Percentiles rank a stretch among this genome's conserved stretches.
phyloP scores from a whole-genome alignment of 2,113 vertebrate species.

The Labrus mixtus region DNA sequence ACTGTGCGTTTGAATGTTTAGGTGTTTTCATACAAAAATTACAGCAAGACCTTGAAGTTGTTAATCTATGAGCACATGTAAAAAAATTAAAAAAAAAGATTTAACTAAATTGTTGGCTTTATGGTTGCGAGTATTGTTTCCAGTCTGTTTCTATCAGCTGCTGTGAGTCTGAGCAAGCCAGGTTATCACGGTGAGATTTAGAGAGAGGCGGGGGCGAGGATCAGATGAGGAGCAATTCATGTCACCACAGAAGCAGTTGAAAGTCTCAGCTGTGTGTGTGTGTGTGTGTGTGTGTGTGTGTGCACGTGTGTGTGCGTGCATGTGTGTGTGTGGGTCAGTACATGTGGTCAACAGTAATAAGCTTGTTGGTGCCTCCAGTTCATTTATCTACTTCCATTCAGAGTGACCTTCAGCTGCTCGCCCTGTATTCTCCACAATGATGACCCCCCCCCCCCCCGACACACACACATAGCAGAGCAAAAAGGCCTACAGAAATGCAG shows the following conservation, averaged over 20 bases:
- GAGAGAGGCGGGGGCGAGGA: conserved; percentile 35
- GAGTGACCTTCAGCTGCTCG: conserved; percentile 69
- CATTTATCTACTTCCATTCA: conserved; percentile 69
- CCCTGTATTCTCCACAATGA: conserved; percentile 31
- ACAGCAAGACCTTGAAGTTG: background rate
- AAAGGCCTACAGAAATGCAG: background rate
- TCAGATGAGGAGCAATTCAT: conserved; percentile 53
- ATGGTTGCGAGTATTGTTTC: conserved; percentile 4
- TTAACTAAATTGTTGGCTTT: background rate
- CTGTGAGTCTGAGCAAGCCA: conserved; percentile 25
- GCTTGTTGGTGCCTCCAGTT: conserved; percentile 67
- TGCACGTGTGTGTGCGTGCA: background rate
- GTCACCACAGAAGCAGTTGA: conserved; percentile 54
- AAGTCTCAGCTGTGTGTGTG: conserved; percentile 43
- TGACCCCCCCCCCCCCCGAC: too few species aligned
- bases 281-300: background rate
- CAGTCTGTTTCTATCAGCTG: conserved; percentile 3
- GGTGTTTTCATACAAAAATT: too few species aligned
- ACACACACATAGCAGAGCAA: background rate
- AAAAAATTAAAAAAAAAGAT: background rate
- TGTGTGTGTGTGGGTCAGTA: background rate
- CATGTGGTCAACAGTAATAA: conserved; percentile 62
- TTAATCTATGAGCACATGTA: background rate
- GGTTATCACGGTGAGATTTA: conserved; percentile 56
- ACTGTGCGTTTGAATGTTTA: too few species aligned